These are phyloP conservation scores for Poecilia gillii DNA, from an alignment of 2,797 vertebrate genomes.

Conservation along the genomic window DNA sequence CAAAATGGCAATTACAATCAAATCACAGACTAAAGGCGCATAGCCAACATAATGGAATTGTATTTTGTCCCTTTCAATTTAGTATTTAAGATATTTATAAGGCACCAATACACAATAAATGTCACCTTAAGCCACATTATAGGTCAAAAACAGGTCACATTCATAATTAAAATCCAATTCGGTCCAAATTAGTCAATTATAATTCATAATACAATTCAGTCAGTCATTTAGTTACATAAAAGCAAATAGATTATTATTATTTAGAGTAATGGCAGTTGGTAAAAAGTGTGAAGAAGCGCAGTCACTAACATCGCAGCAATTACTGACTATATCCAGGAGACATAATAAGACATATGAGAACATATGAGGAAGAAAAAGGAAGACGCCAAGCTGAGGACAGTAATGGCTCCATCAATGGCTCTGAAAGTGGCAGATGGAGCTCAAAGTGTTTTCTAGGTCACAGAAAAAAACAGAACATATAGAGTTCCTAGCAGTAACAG, in stretches of 20 bases:
- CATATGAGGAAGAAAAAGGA: neutral
- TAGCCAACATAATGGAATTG: neutral
- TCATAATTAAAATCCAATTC: neutral
- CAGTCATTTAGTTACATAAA: neutral
- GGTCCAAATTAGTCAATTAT: neutral
- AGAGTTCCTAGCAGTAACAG: neutral
- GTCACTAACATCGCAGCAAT: neutral
- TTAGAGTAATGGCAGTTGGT: neutral
- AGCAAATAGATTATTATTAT: neutral
- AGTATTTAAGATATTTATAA: neutral
- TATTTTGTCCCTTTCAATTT: neutral
- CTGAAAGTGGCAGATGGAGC: neutral
- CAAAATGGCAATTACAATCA: neutral
- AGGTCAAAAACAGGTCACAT: neutral
- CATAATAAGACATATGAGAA: neutral
- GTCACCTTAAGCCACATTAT: neutral
- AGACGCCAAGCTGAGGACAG: neutral
- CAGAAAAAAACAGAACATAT: neutral
- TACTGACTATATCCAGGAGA: neutral
- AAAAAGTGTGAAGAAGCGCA: neutral
- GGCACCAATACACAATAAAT: neutral
- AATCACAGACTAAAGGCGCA: neutral
- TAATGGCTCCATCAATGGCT: neutral
- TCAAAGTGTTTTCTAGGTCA: neutral
- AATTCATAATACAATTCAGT: neutral